Evolutionary conservation across 1,140 invertebrate species (phyloP), one percentile per base, ranked within the genome.

Genomic region (Cheumatopsyche charites): DNA sequence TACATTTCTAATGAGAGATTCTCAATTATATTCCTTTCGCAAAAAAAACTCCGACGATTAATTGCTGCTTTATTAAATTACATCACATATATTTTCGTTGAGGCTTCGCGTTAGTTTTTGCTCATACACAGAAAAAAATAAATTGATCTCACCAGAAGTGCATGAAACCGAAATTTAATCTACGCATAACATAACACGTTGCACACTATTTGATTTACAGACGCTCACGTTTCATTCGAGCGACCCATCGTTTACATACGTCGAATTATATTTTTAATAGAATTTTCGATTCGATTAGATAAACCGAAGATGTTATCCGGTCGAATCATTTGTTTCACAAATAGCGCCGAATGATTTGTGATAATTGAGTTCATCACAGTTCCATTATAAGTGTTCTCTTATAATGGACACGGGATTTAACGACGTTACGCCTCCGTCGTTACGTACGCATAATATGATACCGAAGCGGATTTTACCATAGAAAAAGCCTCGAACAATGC

Each of bases 1-100:
- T 63, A 63, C 62, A 43, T 63, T 63, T 63, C 41, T 63, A 43
- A 63, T 43, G 29, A 43, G 62, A 41, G 62, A 63, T 63, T 63
- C 41, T 63, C 62, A 23, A 63, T 43, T 42, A 63, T 63, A 42
- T 21, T 41, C 42, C 41, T 41, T 43, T 42, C 41, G 21, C 5
- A 55, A 55, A 55, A 55, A 9, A 19, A 58, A 58, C 13, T 15
- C 26, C 1, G 1, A 6, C 17, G 62, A 62, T 63, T 42, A 63
- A 42, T 63, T 63, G 62, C n/a, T 9, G 29, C 13, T n/a, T 36
- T 21, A 63, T 43, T 63, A 63, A 58, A 42, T 63, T 15, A 42
- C 62, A 41, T 63, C 62, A 63, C 29, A n/a, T 15, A 21, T 42
- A 63, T 63, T 49, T 49, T 49, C 17, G 45, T 36, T 36, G 29